Base-by-base conservation (phyloP, 2,888 invertebrate species). In the Oeneis ivallda region DNA sequence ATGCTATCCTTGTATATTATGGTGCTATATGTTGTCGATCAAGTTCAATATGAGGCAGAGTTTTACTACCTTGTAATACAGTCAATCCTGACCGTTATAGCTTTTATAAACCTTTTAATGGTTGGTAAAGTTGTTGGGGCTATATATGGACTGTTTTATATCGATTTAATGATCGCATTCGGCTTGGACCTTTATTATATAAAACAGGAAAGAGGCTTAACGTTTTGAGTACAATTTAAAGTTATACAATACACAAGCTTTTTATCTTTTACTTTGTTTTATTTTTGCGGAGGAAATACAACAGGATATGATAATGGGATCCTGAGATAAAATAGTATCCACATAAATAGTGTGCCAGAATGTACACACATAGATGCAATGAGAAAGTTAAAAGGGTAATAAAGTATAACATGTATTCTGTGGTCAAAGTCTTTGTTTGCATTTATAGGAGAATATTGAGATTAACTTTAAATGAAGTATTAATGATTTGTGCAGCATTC, bases 11-110 rank as follows among this genome's bases (percentile, higher is more conserved):
- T 78, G 32, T 81, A 80, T 68, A 76, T 87, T 49, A 85, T 89
- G 83, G 79, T 91, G 74, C 84, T 91, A 62, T 89, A 91, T 75
- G 62, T 89, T 64, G 89, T 90, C 70, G 90, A 89, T 74, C 90
- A 91, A 79, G 84, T 88, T 69, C 84, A 84, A 75, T 78, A 81
- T 75, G 86, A 88, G 79, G 87, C 87, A 58, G 89, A 90, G 72
- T 70, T 84, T 41, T 89, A 88, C 75, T 90, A 85, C 68, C 75
- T 84, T 19, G 0, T 79, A 43, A 79, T 86, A 63, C 81, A 89
- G 74, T 72, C 83, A 1, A 2, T 66, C 10, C 15, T 89, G 6
- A 81, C 86, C 26, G 0, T 81, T 9, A 0, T 78, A 5, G 86
- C 85, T 39, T 72, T 87, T 0, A 0, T 79, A 11, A 72, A 79